Conservation (phyloP, 2,888 invertebrate species). For the Meiosimyza platycephala region DNA sequence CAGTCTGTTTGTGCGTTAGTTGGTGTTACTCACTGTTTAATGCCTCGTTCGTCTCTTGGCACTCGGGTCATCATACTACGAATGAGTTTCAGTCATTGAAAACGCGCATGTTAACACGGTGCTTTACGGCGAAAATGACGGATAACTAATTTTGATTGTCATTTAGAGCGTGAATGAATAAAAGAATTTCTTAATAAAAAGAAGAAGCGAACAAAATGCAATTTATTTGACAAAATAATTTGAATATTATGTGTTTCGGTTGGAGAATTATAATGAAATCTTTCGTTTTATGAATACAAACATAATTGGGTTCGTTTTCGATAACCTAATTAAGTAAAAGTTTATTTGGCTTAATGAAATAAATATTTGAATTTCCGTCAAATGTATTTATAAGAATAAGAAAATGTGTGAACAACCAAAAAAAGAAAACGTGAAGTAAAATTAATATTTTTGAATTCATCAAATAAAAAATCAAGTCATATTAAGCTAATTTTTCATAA, state of each 20-base stretch:
- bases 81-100: constrained; percentile 54
- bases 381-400: constrained; percentile 5
- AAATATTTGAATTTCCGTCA: no score
- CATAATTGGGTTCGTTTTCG: no score
- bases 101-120: constrained; percentile 56
- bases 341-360: no score
- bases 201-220: background rate
- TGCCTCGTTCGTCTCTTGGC: constrained; percentile 28
- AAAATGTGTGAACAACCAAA: constrained; percentile 14
- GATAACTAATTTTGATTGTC: constrained; percentile 40
- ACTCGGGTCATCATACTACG: constrained; percentile 20
- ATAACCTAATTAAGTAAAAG: no score
- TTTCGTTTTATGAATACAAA: no score
- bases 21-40: constrained; percentile 26
- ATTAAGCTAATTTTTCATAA: no score
- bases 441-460: no score
- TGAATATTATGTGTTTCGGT: background rate
- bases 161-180: background rate
- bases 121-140: constrained; percentile 44
- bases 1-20: constrained; percentile 13
- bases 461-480: no score
- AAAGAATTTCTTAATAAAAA: background rate
- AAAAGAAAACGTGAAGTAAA: constrained; percentile 1
- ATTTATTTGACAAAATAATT: background rate
- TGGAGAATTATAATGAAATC: background rate